phyloP scores from a whole-genome alignment of 2,888 invertebrate species.

The Laspeyria flexula region DNA sequence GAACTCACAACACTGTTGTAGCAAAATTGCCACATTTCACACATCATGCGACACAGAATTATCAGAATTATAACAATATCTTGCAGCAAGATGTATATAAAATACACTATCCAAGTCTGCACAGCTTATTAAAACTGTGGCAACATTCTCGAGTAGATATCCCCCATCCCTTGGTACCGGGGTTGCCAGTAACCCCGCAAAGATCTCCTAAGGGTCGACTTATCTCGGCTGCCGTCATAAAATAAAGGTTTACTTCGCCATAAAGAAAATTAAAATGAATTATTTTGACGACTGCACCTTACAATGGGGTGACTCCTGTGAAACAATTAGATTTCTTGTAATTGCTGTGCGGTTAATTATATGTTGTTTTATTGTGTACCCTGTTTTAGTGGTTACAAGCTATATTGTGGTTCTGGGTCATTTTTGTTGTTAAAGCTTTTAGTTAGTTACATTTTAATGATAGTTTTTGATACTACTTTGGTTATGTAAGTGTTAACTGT shows the following conservation, averaged over 20 bases:
- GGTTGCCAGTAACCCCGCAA: constrained; percentile 62
- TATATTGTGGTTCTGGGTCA: constrained; percentile 14
- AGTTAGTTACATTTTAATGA: neutral
- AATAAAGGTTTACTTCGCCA: constrained; percentile 85
- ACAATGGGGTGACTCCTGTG: constrained; percentile 38
- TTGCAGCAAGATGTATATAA: too few species aligned
- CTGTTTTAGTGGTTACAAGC: constrained; percentile 7
- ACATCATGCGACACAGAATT: too few species aligned
- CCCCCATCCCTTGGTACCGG: constrained; percentile 35
- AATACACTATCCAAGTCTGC: too few species aligned
- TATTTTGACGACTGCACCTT: constrained; percentile 82
- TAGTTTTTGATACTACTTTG: neutral
- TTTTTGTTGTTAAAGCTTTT: neutral
- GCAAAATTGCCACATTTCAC: too few species aligned
- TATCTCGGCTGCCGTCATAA: constrained; percentile 82
- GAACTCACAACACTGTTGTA: too few species aligned
- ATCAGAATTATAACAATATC: too few species aligned
- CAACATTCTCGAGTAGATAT: neutral
- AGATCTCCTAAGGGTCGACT: constrained; percentile 81
- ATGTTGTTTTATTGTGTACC: constrained; percentile 4
- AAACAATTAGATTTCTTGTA: constrained; percentile 27
- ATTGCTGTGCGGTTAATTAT: constrained; percentile 81
- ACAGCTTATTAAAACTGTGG: neutral
- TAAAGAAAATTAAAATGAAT: constrained; percentile 87
- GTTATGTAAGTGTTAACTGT: too few species aligned